Evolutionary conservation across 2,888 invertebrate genomes (phyloP).

Genomic region (Saturnia pavonia): DNA sequence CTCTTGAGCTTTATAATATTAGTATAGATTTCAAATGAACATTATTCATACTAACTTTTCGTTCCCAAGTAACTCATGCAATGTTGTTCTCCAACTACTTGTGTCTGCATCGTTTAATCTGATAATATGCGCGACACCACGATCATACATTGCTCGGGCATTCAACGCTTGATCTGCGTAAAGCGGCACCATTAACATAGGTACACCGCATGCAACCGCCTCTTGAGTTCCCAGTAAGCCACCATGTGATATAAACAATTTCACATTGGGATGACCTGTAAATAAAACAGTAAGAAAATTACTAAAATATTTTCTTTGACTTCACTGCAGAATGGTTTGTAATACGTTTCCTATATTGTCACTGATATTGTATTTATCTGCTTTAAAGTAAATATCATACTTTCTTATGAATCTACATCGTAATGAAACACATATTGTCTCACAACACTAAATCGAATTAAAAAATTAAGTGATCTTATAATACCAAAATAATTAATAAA

Average conservation of each 20-base stretch:
- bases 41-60: conserved; percentile 58
- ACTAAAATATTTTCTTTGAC: neutral
- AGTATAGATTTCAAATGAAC: neutral
- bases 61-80: conserved; percentile 67
- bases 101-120: conserved; percentile 56
- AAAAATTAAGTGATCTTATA: neutral
- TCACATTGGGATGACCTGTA: conserved; percentile 79
- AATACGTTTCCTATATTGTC: neutral
- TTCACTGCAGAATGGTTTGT: neutral
- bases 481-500: too few species aligned
- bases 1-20: too few species aligned
- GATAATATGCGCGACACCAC: conserved; percentile 73
- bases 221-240: conserved; percentile 83
- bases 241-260: conserved; percentile 83
- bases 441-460: neutral
- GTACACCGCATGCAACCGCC: conserved; percentile 79
- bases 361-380: neutral
- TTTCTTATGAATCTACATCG: neutral
- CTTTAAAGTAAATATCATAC: neutral
- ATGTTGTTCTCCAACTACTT: conserved; percentile 56
- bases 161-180: conserved; percentile 81
- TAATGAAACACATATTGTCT: neutral
- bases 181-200: conserved; percentile 78
- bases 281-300: conserved; percentile 15
- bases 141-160: conserved; percentile 72